Conservation (phyloP, 64 coral and sea anemone genomes). For the Cladopsammia gracilis region DNA sequence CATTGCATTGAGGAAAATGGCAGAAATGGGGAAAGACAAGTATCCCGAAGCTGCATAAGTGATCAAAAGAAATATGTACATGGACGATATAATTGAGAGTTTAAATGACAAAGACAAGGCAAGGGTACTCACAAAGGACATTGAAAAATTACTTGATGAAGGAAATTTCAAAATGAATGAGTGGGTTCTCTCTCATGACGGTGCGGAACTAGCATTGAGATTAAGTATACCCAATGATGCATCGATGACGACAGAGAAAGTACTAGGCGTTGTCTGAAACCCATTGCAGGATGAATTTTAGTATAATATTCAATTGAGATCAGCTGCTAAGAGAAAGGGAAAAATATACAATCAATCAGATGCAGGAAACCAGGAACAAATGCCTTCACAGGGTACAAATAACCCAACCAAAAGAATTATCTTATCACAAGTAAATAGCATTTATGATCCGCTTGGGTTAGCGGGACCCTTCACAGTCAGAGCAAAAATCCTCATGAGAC, state of each 20-base stretch:
- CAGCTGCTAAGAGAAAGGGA: too few species aligned
- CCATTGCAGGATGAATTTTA: too few species aligned
- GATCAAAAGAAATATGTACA: background rate
- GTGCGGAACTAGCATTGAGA: background rate
- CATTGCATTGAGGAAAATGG: background rate
- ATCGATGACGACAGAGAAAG: too few species aligned
- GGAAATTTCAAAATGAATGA: constrained; percentile 7
- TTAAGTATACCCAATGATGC: too few species aligned
- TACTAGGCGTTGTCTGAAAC: too few species aligned
- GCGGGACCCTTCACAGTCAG: constrained; percentile 28
- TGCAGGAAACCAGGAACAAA: too few species aligned
- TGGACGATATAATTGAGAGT: constrained; percentile 34
- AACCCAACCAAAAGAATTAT: too few species aligned
- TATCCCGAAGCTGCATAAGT: background rate
- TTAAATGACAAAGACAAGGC: background rate
- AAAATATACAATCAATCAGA: too few species aligned
- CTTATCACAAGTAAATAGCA: too few species aligned
- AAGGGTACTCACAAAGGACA: background rate
- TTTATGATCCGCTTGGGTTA: constrained; percentile 39
- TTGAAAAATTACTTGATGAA: background rate
- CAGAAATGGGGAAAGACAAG: background rate
- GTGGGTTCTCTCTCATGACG: background rate
- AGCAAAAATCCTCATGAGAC: constrained; percentile 34
- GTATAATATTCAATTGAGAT: too few species aligned
- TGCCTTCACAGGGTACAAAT: too few species aligned